Conservation (phyloP, 1,140 invertebrate genomes). For the Drosophila subobscura region DNA sequence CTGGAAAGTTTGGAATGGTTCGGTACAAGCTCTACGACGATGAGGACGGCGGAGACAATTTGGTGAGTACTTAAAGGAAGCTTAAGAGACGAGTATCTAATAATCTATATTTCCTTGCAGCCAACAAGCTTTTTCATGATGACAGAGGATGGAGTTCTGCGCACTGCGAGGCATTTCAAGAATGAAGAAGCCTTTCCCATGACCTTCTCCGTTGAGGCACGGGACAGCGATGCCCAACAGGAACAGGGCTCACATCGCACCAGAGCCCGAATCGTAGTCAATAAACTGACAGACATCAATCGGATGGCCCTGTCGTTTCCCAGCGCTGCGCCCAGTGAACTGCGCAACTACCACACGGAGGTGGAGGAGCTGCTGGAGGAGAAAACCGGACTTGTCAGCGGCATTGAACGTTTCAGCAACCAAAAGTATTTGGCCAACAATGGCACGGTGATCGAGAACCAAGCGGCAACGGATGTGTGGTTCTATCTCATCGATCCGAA, state of each 20-base stretch:
- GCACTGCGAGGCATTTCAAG: slow-evolving; percentile 89
- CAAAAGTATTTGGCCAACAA: slow-evolving; percentile 89
- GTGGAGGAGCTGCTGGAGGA: slow-evolving; percentile 90
- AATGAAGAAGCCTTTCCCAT: slow-evolving; percentile 88
- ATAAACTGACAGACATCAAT: slow-evolving; percentile 88
- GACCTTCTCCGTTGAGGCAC: slow-evolving; percentile 88
- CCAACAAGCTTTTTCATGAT: slow-evolving; percentile 87
- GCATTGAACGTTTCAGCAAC: slow-evolving; percentile 90
- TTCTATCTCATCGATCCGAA: slow-evolving; percentile 93
- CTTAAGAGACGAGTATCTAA: no score
- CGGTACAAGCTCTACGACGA: slow-evolving; percentile 86
- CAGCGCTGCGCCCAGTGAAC: slow-evolving; percentile 88
- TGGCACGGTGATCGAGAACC: slow-evolving; percentile 89
- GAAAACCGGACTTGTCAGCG: slow-evolving; percentile 89
- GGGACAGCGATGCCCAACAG: slow-evolving; percentile 71
- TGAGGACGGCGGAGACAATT: slow-evolving; percentile 85
- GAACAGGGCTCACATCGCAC: slow-evolving; percentile 76
- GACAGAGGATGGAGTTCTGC: slow-evolving; percentile 89
- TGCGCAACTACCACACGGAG: slow-evolving; percentile 87
- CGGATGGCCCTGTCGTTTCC: slow-evolving; percentile 91
- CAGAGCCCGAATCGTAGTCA: slow-evolving; percentile 84
- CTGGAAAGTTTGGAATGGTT: slow-evolving; percentile 90
- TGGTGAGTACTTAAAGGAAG: slow-evolving; percentile 63
- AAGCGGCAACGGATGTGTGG: slow-evolving; percentile 92
- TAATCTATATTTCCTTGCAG: slow-evolving; percentile 21